Percentiles rank a stretch among this genome's conserved stretches.
Evolutionary conservation across 2,113 vertebrate genomes (phyloP).

Genomic region (Barbus barbus): DNA sequence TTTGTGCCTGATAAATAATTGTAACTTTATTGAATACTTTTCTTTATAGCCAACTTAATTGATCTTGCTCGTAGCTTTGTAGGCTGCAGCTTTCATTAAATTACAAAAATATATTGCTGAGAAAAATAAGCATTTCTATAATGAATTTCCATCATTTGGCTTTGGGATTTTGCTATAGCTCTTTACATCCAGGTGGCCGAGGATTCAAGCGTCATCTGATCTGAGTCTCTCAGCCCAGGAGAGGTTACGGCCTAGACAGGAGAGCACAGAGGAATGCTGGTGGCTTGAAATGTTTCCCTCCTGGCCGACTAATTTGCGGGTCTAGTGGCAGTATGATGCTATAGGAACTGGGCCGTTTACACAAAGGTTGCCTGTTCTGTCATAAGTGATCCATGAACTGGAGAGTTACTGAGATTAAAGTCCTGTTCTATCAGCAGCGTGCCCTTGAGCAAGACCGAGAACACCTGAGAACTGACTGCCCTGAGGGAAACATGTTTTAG

Average conservation of each 20-base stretch:
- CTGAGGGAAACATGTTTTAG: neutral
- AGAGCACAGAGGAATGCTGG: constrained; percentile 30
- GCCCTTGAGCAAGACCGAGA: constrained; percentile 38
- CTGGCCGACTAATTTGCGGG: constrained; percentile 5
- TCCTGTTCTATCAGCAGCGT: constrained; percentile 33
- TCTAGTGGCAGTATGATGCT: constrained; percentile 35
- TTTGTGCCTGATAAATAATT: too few relatives aligned
- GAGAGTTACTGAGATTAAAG: constrained; percentile 39
- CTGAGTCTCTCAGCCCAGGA: constrained; percentile 22
- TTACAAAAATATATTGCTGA: neutral
- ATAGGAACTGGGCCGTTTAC: constrained; percentile 28
- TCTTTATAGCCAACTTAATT: neutral
- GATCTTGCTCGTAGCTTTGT: neutral
- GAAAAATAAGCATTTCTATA: neutral
- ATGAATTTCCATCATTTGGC: neutral
- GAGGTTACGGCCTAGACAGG: constrained; percentile 22
- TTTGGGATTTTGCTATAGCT: neutral
- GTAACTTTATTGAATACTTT: too few relatives aligned
- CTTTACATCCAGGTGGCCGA: neutral
- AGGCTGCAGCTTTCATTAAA: neutral
- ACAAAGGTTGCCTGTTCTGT: constrained; percentile 43
- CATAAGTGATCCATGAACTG: constrained; percentile 36
- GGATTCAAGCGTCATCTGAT: neutral
- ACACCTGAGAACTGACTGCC: constrained; percentile 27
- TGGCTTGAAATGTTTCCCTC: constrained; percentile 29